Base-by-base conservation (phyloP, 2,888 invertebrate genomes). In the Reticulitermes lucifugus region DNA sequence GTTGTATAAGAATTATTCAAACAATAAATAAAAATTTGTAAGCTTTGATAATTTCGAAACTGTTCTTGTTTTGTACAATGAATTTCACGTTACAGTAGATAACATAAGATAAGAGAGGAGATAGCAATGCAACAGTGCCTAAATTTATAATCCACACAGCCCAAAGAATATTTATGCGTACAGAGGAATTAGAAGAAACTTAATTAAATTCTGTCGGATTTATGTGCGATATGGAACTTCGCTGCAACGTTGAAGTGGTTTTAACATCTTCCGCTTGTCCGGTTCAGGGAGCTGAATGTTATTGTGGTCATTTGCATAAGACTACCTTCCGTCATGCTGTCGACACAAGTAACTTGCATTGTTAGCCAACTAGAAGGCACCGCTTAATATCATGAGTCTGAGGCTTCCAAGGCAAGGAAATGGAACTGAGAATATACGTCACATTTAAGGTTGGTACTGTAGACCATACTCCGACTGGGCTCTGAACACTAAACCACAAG, bases 251-350 rank as follows among this genome's bases (percentile, higher is more conserved):
- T 65, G 65, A n/a, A 25, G 10, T 65, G 12, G 12, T 12, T 12
- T 12, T 46, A 12, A 46, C 10, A 46, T 46, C 46, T 46, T 12
- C 46, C 35, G 35, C 46, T 46, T 9, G 46, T 46, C 46, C 46
- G 46, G 46, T 46, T 46, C 46, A 46, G 46, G 46, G 7, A 65
- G 65, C n/a, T 65, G n/a, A 65, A 65, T 65, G 12, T 25, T 65
- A 65, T 65, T n/a, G 65, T 25, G n/a, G 9, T n/a, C 65, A 65
- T 65, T 65, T 65, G 65, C 65, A 65, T 65, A 65, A 65, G 25
- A 65, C 65, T 25, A 14, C 25, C 25, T 65, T 65, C 65, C 65
- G n/a, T 65, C 25, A 65, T n/a, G 25, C n/a, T 25, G 25, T 25
- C 65, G 25, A n/a, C 25, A n/a, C n/a, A 12, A 25, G n/a, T 4